Conservation (phyloP, 2,797 vertebrate genomes). For the Pangasius mekongensis region DNA sequence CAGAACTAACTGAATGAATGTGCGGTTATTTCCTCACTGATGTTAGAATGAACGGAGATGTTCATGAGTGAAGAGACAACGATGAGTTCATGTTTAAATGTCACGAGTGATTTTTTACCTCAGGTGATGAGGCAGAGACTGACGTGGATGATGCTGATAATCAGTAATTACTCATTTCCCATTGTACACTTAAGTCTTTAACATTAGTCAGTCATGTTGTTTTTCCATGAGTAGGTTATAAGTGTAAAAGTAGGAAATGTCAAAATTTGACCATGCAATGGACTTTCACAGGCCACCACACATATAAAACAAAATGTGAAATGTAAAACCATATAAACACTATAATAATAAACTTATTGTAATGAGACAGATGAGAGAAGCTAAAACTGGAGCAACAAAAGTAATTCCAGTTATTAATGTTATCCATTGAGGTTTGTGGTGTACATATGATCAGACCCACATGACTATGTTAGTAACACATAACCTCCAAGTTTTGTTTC, state of each 20-base stretch:
- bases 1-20: background rate
- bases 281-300: background rate
- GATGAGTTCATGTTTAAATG: background rate
- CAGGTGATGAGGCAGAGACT: background rate
- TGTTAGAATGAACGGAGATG: background rate
- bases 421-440: background rate
- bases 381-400: background rate
- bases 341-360: background rate
- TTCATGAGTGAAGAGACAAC: background rate
- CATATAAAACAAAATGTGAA: background rate
- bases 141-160: background rate
- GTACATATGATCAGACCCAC: background rate
- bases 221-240: background rate
- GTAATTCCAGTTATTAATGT: background rate
- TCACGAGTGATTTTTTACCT: background rate
- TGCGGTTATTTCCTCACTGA: background rate
- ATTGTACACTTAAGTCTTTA: background rate
- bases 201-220: background rate
- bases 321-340: background rate
- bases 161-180: background rate
- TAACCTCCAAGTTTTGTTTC: background rate
- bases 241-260: background rate
- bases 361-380: background rate
- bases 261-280: background rate
- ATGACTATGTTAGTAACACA: background rate